Percentiles rank a stretch among this genome's conserved stretches.
Conservation (phyloP, 1,140 invertebrate species). For the Melitaea cinxia region DNA sequence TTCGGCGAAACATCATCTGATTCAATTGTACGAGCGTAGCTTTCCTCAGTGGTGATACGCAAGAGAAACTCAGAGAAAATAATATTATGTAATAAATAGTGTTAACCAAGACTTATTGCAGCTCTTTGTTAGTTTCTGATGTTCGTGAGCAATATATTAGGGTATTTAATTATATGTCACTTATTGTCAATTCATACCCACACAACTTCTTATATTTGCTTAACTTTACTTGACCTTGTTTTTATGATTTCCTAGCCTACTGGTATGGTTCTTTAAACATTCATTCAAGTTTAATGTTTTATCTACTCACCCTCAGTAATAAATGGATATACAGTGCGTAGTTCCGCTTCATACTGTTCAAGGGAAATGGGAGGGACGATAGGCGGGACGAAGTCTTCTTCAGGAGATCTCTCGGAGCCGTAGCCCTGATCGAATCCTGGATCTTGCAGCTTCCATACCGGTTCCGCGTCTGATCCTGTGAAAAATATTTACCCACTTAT, state of each 20-base stretch:
- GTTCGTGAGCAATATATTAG: no score
- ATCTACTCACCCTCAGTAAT: conserved; percentile 84
- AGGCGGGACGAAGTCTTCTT: conserved; percentile 86
- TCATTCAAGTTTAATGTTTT: background rate
- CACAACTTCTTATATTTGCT: no score
- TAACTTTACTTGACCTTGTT: no score
- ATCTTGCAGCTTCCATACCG: conserved; percentile 81
- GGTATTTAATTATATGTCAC: no score
- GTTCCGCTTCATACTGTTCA: conserved; percentile 80
- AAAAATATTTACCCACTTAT: conserved; percentile 1
- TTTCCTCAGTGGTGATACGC: background rate
- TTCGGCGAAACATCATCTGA: conserved; percentile 7
- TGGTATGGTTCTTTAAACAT: no score
- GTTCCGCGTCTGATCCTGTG: conserved; percentile 67
- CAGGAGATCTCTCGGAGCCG: conserved; percentile 88
- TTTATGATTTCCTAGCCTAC: no score
- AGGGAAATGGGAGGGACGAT: conserved; percentile 83
- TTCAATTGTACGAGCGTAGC: background rate
- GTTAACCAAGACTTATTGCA: no score
- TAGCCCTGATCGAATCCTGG: conserved; percentile 89
- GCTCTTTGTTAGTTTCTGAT: no score
- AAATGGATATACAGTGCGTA: conserved; percentile 83
- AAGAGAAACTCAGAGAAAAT: background rate
- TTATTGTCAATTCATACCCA: no score
- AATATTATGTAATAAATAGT: background rate